Percentiles rank a stretch among this genome's conserved stretches.
These are phyloP conservation scores for Hycleus cichorii DNA, from an alignment of 1,140 invertebrate genomes.

Conservation along the genomic window DNA sequence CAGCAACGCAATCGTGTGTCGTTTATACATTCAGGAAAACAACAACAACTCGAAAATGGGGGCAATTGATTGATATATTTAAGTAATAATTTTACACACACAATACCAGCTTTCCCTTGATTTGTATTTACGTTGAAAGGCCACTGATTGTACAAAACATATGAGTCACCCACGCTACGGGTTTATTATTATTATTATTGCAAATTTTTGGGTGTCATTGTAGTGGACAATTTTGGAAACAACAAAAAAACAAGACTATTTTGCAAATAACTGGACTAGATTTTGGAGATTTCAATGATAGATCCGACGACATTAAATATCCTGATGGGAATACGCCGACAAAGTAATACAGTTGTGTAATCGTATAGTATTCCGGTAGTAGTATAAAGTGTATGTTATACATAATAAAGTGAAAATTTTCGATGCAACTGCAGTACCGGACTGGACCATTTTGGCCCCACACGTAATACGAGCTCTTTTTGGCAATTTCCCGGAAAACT, in stretches of 20 bases:
- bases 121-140: constrained; percentile 24
- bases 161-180: constrained; percentile 21
- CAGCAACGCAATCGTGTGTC: not conserved
- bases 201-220: constrained; percentile 6
- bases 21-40: constrained; percentile 1
- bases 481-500: too few relatives aligned
- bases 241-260: not conserved
- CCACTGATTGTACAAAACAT: constrained; percentile 21
- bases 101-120: constrained; percentile 18
- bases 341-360: too few relatives aligned
- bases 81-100: constrained; percentile 6
- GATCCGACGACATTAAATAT: too few relatives aligned
- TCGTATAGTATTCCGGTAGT: too few relatives aligned
- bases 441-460: too few relatives aligned
- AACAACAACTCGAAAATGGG: constrained; percentile 1
- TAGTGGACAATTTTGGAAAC: constrained; percentile 6
- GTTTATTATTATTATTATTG: constrained; percentile 4
- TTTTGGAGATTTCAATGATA: too few relatives aligned
- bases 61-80: constrained; percentile 20
- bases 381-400: too few relatives aligned
- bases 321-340: too few relatives aligned
- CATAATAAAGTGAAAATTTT: too few relatives aligned
- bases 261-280: too few relatives aligned
- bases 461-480: too few relatives aligned
- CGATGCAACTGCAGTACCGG: too few relatives aligned